Evolutionary conservation across 2,888 invertebrate genomes (phyloP).

Genomic region (Lathronympha strigana): DNA sequence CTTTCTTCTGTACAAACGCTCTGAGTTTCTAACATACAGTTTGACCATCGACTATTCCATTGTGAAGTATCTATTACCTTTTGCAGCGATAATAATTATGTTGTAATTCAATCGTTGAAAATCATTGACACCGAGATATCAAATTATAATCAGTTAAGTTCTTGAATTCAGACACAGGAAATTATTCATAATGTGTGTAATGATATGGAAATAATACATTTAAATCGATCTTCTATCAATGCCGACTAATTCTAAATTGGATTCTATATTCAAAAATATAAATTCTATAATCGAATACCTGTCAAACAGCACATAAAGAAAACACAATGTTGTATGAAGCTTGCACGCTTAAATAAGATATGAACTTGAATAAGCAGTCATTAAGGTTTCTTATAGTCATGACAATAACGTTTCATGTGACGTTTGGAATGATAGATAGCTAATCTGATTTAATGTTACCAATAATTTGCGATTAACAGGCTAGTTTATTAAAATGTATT

Average conservation of each 20-base stretch:
- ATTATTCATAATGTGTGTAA: too few species aligned
- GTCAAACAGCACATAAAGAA: not conserved
- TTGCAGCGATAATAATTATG: not conserved
- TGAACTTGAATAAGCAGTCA: not conserved
- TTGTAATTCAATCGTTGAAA: not conserved
- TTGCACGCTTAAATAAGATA: not conserved
- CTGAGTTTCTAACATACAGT: too few species aligned
- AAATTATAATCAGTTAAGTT: not conserved
- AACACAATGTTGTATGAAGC: not conserved
- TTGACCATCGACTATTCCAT: too few species aligned
- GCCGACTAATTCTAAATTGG: not conserved
- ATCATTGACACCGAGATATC: not conserved
- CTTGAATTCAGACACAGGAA: too few species aligned
- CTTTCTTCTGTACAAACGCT: too few species aligned
- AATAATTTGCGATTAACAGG: conserved; percentile 48
- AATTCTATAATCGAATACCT: not conserved
- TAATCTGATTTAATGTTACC: conserved; percentile 34
- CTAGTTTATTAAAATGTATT: conserved; percentile 45
- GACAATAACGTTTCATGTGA: not conserved
- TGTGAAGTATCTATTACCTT: not conserved
- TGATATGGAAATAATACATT: not conserved
- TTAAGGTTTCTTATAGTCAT: not conserved
- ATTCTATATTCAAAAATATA: not conserved
- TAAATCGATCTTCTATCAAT: conserved; percentile 21
- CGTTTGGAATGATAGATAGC: conserved; percentile 10